These are phyloP conservation scores for Stictonetta naevosa DNA, from an alignment of 2,113 vertebrate genomes.

Conservation along the genomic window DNA sequence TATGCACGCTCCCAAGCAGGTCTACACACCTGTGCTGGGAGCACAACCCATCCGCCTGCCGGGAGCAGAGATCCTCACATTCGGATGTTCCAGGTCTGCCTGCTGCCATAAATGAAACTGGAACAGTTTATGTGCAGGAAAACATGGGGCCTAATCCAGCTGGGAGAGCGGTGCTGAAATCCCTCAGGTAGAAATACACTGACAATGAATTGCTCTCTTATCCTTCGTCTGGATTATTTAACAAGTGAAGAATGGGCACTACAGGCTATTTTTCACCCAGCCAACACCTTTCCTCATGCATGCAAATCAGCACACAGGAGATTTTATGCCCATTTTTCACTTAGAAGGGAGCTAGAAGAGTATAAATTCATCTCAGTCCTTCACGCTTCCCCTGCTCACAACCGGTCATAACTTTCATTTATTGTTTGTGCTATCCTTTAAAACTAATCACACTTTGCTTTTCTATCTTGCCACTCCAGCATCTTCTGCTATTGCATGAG, in stretches of 20 bases:
- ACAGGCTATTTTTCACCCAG: not conserved
- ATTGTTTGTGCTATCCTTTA: not conserved
- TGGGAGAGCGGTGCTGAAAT: fast-evolving
- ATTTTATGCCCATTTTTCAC: not conserved
- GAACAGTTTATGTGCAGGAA: fast-evolving
- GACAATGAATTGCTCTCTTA: not conserved
- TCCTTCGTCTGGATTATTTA: not conserved
- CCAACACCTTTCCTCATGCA: not conserved
- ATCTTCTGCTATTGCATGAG: not conserved
- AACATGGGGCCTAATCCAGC: not conserved
- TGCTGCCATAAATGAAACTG: not conserved
- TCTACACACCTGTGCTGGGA: not conserved
- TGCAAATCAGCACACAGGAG: not conserved
- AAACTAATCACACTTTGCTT: not conserved
- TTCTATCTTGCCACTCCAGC: not conserved
- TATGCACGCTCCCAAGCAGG: not conserved
- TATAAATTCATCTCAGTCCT: not conserved
- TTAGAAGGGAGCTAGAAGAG: not conserved
- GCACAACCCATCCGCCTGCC: not conserved
- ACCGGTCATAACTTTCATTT: not conserved
- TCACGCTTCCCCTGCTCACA: not conserved
- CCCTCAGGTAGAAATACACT: fast-evolving
- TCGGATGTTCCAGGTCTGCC: not conserved
- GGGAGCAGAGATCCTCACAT: not conserved
- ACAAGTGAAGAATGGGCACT: not conserved